Base-by-base conservation (phyloP, 2,888 invertebrate genomes). In the Ctenicera cuprea region DNA sequence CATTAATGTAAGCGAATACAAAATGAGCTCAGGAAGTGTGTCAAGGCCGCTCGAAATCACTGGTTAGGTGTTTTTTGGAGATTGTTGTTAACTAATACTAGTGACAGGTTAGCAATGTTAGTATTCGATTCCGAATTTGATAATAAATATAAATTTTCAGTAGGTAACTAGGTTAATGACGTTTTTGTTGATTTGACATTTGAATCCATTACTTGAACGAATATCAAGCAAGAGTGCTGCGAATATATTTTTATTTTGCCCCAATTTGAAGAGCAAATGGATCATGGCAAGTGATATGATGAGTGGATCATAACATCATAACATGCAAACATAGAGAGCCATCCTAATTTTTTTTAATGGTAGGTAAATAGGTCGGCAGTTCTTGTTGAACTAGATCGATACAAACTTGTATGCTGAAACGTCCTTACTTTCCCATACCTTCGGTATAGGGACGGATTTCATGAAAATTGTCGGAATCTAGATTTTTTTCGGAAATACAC, bases 1-100 rank as follows among this genome's bases (percentile, higher is more conserved):
- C 54, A 30, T 54, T 54, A 54, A 26, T 33, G 22, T 50, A 45
- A 64, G 54, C 54, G 62, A 62, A 63, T 70, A 70, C 33, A 43
- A 70, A 70, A 70, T 52, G 48, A 70, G 70, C 37, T n/a, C 50
- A 61, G 43, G 43, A 72, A 67, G 67, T 72, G 62, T 72, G 72
- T 72, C 72, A 72, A 72, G 72, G 72, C 59, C 72, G 43, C 18
- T 50, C 20, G 59, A 66, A 72, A 52, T 66, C 18, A 33, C 14
- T 30, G 22, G 50, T 65, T 71, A 66, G 57, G 59, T 52, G 72
- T 41, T 72, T n/a, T 71, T 72, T 62, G 22, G 62, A 59, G 62
- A 62, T 63, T 70, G 54, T 54, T 54, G 43, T 67, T 72, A 61
- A 72, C 52, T 67, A 71, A 72, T 72, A 26, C 38, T 12, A 50